Evolutionary conservation across 2,113 vertebrate genomes (phyloP), one percentile per base, ranked within the genome.

Genomic region (Pogonocichla stellata): DNA sequence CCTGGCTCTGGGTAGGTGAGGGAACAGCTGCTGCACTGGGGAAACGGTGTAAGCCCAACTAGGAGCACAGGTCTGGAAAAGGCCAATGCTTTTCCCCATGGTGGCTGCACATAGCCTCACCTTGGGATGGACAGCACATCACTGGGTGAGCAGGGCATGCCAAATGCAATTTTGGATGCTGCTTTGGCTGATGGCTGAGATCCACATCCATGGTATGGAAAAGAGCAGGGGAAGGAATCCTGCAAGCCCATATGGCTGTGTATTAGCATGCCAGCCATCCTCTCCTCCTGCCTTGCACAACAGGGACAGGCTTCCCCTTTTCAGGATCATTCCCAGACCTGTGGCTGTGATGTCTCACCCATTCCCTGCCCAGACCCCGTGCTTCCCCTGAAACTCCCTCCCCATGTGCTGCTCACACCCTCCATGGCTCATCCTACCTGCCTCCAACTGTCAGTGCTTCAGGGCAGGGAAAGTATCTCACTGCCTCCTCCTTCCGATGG

Each of bases 351-450:
- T 16, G 12, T 64, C 29, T 14, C 20, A 61, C 45, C 5, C 19
- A 0, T 24, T 31, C 22, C 36, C 17, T 40, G 5, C 43, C 34
- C 2, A 2, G 51, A 67, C 14, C 61, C 65, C 0, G 0, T 1
- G 2, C 5, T 81, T 19, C 34, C n/a, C 34, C 3, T 0, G 0
- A 4, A 9, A 1, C 33, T 83, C 45, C 65, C 15, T 66, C 33
- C 26, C 12, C 18, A 1, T 23, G 67, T 20, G 8, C 58, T 0
- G 2, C 36, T 91, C 77, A 77, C 43, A 0, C 48, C 50, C 72
- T 89, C 36, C 16, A 0, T 65, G 67, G 40, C 86, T 94, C 84
- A 80, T 70, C 72, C 56, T 3, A 2, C 33, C 71, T 88, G 18
- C 40, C 57, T 77, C 28, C 82, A 88, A 47, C 53, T 0, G 0